Percentiles rank a stretch among this genome's conserved stretches.
Conservation (phyloP, 2,797 vertebrate genomes). For the Peromyscus nudipes region DNA sequence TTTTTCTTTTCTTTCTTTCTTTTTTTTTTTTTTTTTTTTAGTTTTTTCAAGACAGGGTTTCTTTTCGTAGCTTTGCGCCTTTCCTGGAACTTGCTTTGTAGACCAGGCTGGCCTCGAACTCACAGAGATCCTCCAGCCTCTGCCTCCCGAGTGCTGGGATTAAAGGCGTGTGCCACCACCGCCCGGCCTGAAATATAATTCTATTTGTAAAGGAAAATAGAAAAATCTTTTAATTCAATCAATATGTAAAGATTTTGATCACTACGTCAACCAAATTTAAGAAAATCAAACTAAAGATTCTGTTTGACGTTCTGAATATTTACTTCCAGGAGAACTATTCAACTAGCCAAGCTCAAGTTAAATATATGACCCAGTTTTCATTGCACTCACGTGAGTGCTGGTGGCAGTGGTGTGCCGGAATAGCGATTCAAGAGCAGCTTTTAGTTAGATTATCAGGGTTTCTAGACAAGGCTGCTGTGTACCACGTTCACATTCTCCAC, state of each 20-base stretch:
- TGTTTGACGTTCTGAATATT: not conserved
- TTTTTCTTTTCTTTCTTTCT: not conserved
- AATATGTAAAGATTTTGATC: not conserved
- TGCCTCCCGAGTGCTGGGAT: too few relatives aligned
- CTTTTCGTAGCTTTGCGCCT: too few relatives aligned
- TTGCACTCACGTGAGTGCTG: not conserved
- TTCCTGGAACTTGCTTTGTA: too few relatives aligned
- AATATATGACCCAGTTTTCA: not conserved
- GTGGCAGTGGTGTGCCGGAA: not conserved
- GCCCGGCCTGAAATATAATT: not conserved
- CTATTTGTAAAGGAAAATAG: not conserved
- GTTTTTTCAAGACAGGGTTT: too few relatives aligned
- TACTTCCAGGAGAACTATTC: not conserved
- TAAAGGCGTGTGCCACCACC: too few relatives aligned
- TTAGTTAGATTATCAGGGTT: not conserved
- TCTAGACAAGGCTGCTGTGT: not conserved
- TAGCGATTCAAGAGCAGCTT: not conserved
- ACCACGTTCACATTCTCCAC: not conserved
- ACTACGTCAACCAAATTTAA: not conserved
- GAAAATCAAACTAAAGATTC: not conserved
- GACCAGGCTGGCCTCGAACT: too few relatives aligned
- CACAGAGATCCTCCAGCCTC: too few relatives aligned
- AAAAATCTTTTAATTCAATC: not conserved
- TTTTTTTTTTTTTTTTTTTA: too few relatives aligned
- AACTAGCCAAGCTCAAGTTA: not conserved